Evolutionary conservation across 2,113 vertebrate species (phyloP).

Genomic region (Agelaius tricolor): DNA sequence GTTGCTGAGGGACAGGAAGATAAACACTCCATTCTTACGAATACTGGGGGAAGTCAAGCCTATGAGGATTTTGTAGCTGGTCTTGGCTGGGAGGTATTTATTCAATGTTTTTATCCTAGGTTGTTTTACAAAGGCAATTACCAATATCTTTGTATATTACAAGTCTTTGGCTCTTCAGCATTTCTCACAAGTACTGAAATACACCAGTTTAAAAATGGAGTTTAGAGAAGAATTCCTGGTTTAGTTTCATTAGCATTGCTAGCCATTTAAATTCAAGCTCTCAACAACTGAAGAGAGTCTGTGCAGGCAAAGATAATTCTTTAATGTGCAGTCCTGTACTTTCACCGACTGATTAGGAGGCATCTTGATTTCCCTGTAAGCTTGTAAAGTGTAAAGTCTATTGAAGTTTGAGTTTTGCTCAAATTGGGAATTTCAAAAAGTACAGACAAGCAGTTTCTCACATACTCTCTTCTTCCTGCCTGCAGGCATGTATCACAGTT

Average conservation of each 20-base stretch:
- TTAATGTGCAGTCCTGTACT: not conserved
- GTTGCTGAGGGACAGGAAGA: conserved; percentile 98
- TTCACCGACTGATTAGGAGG: not conserved
- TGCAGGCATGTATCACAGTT: not conserved
- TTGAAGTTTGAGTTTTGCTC: not conserved
- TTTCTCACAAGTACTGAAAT: not conserved
- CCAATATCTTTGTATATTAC: not conserved
- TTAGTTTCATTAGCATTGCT: not conserved
- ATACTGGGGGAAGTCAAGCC: conserved; percentile 93
- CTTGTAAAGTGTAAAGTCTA: not conserved
- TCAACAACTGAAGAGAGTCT: not conserved
- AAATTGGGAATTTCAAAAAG: not conserved
- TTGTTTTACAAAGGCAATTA: not conserved
- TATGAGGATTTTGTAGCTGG: conserved; percentile 98
- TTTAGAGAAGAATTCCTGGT: not conserved
- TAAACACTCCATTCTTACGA: conserved; percentile 98
- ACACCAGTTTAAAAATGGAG: not conserved
- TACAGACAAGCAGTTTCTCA: not conserved
- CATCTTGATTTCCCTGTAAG: not conserved
- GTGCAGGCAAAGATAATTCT: not conserved
- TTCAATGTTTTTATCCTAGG: conserved; percentile 1
- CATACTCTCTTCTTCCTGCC: not conserved
- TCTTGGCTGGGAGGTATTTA: conserved; percentile 96
- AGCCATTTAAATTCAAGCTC: not conserved
- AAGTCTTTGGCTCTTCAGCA: not conserved